Base-by-base conservation (phyloP, 2,888 invertebrate species). In the Hecatera dysodea region DNA sequence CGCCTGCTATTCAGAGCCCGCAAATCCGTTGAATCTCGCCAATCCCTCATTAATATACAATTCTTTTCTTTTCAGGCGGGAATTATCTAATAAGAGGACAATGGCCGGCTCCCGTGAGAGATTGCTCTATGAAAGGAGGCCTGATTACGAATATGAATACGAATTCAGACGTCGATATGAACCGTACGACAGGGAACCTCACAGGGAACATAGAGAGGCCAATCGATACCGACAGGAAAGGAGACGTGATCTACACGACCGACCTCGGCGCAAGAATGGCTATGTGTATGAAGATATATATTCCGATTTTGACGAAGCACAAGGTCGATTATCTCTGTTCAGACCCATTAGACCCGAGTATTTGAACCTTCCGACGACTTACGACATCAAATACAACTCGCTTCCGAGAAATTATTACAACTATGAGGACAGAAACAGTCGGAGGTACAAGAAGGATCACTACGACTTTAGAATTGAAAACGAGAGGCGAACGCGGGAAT, bases 261-360 rank as follows among this genome's bases (percentile, higher is more conserved):
- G 91, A 79, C 93, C 94, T 11, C 89, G 91, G 85, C 88, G 95
- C 52, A 95, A 93, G 82, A 95, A 96, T 72, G 96, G 96, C 2
- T 96, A 93, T 80, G 95, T 96, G 19, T 96, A 93, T 81, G 96
- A 96, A 90, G 96, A 96, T 78, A 95, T 96, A 50, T 96, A 96
- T 76, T 95, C 95, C 33, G 95, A 96, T 80, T 96, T 95, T 80
- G 96, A 96, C 62, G 96, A 95, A 87, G 95, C 95, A 9, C 96
- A 96, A 87, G 96, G 95, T 5, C 88, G 94, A 2, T 71, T 96
- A 27, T 96, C 96, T 7, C 85, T 96, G 44, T 96, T 96, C 84
- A 90, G 95, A 85, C 96, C 96, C 29, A 96, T 96, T 71, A 91
- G 95, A 86, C 96, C 96, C 1, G 96, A 96, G 77, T 96, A 95